phyloP scores from a whole-genome alignment of 2,888 invertebrate species.

The Gibbula magus region DNA sequence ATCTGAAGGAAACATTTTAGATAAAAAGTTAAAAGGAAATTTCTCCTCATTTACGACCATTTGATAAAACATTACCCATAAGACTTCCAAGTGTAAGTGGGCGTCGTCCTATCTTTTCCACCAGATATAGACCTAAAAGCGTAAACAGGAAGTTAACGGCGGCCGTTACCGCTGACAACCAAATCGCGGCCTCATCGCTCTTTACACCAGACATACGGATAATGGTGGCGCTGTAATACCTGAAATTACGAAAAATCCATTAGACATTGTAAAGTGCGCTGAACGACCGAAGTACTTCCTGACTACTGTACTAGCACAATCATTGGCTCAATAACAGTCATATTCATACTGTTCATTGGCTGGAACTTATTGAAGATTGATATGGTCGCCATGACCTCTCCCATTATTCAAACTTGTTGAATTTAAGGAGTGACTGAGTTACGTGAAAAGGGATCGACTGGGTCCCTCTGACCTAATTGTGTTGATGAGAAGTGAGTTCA shows the following conservation, averaged over 20 bases:
- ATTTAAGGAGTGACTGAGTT: no score
- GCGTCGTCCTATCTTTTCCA: constrained; percentile 72
- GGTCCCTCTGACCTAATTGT: no score
- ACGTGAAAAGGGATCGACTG: no score
- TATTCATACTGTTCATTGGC: no score
- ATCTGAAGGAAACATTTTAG: neutral
- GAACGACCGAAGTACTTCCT: no score
- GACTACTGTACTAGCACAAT: no score
- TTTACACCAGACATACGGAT: constrained; percentile 73
- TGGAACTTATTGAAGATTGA: no score
- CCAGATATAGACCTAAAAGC: constrained; percentile 72
- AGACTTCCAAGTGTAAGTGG: constrained; percentile 69
- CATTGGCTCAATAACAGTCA: no score
- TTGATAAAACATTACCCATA: constrained; percentile 57
- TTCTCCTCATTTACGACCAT: neutral
- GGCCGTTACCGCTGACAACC: constrained; percentile 72
- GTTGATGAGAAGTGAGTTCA: no score
- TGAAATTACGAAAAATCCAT: constrained; percentile 39
- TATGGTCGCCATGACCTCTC: no score
- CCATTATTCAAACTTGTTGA: no score
- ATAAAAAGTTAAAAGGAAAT: neutral
- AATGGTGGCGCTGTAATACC: constrained; percentile 75
- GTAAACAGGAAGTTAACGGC: constrained; percentile 73
- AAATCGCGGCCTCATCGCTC: constrained; percentile 69
- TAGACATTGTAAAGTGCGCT: neutral